Evolutionary conservation across 1,140 invertebrate species (phyloP).

Genomic region (Drosophila pseudoananassae): DNA sequence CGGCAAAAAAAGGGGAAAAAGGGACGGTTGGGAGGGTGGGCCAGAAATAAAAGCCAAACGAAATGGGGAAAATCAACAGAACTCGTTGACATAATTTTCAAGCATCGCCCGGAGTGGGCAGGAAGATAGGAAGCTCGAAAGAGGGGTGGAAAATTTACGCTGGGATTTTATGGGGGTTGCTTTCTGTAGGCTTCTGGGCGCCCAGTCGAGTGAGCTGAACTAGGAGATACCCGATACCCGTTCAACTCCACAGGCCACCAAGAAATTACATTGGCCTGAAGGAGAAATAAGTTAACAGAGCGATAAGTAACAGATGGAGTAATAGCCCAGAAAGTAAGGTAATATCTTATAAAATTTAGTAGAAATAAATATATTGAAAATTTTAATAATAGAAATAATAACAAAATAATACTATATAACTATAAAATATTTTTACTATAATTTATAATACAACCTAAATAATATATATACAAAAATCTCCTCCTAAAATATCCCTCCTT

Average conservation of each 20-base stretch:
- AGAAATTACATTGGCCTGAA: conserved; percentile 32
- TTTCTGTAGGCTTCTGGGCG: conserved; percentile 46
- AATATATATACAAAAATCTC: not conserved
- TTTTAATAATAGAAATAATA: no score
- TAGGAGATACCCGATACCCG: conserved; percentile 58
- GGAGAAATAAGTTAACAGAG: conserved; percentile 30
- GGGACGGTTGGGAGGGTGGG: not conserved
- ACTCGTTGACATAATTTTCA: conserved; percentile 83
- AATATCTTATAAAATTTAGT: not conserved
- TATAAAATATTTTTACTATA: not conserved
- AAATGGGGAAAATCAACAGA: conserved; percentile 78
- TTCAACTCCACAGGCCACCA: conserved; percentile 45
- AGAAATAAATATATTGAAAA: no score
- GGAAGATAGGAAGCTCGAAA: conserved; percentile 11
- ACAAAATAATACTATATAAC: not conserved
- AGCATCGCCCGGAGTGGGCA: conserved; percentile 37
- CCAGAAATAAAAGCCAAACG: conserved; percentile 50
- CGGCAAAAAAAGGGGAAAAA: conserved; percentile 11
- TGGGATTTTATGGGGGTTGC: conserved; percentile 19
- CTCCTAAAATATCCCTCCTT: conserved; percentile 1
- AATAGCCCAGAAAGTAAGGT: no score
- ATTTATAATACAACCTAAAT: not conserved
- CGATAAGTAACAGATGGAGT: conserved; percentile 2
- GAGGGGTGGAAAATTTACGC: conserved; percentile 1
- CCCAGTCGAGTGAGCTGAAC: conserved; percentile 51